These are phyloP conservation scores for Vulpes ferrilata DNA, from an alignment of 2,113 vertebrate species.

Conservation along the genomic window DNA sequence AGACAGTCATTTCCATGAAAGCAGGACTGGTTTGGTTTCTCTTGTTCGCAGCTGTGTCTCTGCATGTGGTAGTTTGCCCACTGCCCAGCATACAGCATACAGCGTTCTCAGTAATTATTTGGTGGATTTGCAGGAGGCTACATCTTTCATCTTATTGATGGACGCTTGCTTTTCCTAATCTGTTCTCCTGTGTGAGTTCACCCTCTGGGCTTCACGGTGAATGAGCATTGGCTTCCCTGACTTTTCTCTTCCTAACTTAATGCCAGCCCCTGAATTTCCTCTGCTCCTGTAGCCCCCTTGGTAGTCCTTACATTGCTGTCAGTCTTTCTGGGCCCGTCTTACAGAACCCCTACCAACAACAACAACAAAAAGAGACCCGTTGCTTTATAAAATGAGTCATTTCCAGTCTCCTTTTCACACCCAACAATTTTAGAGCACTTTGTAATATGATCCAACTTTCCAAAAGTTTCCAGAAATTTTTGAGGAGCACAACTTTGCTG, in stretches of 20 bases:
- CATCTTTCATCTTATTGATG: background rate
- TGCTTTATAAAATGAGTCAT: slow-evolving; percentile 59
- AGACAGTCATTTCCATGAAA: background rate
- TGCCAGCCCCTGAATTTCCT: background rate
- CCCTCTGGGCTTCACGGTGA: background rate
- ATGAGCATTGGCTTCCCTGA: background rate
- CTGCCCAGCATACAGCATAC: background rate
- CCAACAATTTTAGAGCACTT: slow-evolving; percentile 65
- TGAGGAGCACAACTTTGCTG: background rate
- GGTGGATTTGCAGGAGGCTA: background rate
- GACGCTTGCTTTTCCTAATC: background rate
- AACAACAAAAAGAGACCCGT: background rate
- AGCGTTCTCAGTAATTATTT: background rate
- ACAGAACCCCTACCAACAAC: background rate
- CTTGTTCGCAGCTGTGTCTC: background rate
- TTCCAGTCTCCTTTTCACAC: slow-evolving; percentile 48
- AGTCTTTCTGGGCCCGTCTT: slow-evolving; percentile 33
- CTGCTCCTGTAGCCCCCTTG: background rate
- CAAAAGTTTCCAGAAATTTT: slow-evolving; percentile 59
- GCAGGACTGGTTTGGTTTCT: background rate
- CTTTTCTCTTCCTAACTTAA: background rate
- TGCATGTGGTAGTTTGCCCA: background rate
- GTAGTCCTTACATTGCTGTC: background rate
- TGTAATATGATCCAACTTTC: slow-evolving; percentile 56
- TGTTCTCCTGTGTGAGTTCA: background rate